phyloP scores from a whole-genome alignment of 2,113 vertebrate genomes.

The Phyllostomus hastatus region DNA sequence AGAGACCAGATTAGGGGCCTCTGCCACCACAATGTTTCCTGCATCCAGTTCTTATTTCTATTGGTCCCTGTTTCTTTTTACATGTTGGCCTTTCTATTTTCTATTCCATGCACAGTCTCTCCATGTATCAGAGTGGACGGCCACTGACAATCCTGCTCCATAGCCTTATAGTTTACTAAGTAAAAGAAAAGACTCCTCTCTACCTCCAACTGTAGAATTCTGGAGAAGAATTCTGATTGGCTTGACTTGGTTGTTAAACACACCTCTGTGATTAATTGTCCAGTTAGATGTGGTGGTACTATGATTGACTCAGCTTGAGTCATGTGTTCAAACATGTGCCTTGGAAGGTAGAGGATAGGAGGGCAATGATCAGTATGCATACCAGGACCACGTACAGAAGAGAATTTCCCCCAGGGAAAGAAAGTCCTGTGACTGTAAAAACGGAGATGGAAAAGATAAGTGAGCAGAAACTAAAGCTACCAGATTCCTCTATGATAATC shows the following conservation, averaged over 20 bases:
- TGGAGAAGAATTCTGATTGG: background rate
- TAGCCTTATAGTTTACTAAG: background rate
- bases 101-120: background rate
- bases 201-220: background rate
- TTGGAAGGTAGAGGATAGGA: background rate
- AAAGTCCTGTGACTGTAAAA: background rate
- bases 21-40: background rate
- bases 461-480: background rate
- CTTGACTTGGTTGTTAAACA: background rate
- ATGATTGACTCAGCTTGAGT: background rate
- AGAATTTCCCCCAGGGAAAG: background rate
- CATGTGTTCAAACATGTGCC: background rate
- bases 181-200: background rate
- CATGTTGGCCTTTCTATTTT: background rate
- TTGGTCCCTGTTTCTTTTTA: background rate
- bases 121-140: background rate
- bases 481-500: background rate
- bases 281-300: background rate
- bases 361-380: background rate
- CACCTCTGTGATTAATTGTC: background rate
- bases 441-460: background rate
- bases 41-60: background rate
- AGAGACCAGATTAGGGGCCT: background rate
- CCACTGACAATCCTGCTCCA: background rate
- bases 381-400: background rate